Base-by-base conservation (phyloP, 2,113 vertebrate genomes). In the Pyrgilauda ruficollis region DNA sequence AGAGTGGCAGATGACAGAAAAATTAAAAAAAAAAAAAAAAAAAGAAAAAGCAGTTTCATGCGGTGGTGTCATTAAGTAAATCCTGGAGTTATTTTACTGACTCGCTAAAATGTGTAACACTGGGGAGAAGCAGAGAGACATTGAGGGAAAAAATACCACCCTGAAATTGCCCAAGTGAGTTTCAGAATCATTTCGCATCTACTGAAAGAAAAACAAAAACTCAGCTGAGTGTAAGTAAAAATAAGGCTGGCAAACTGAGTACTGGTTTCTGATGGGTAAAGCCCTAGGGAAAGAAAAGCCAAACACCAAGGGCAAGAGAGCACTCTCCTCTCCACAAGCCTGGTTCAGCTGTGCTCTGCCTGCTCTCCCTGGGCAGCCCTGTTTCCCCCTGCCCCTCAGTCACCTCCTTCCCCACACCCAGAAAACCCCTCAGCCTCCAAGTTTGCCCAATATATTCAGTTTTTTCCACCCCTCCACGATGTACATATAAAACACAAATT, bases 271-370 rank as follows among this genome's bases (percentile, higher is more conserved):
- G 20, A 31, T 11, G 41, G 28, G 37, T 49, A 66, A 81, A 66
- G 8, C 17, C 13, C 21, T 1, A 15, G 31, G 6, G 22, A 53
- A 84, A 75, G 66, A 83, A 31, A 79, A 88, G 13, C 24, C 79
- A 84, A 53, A 74, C 23, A 73, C 21, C 9, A 55, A 62, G 35
- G 59, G n/a, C 46, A 62, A 26, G 43, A 46, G 6, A 55, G 33
- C 26, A 14, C 19, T 50, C 28, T 31, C 27, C 37, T 61, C 44
- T 49, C 33, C n/a, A 73, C 55, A 73, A 27, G 13, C 26, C 28
- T 11, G 24, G 27, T 31, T 90, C 3, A 1, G 2, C 18, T 0
- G 0, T 13, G 18, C 6, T 43, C 67, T 75, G 27, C 11, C 43
- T 53, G 37, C 39, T 50, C 28, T 78, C 39, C 33, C n/a, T 7